Base-by-base conservation (phyloP, 2,797 vertebrate species). In the Microctenopoma lineatum region DNA sequence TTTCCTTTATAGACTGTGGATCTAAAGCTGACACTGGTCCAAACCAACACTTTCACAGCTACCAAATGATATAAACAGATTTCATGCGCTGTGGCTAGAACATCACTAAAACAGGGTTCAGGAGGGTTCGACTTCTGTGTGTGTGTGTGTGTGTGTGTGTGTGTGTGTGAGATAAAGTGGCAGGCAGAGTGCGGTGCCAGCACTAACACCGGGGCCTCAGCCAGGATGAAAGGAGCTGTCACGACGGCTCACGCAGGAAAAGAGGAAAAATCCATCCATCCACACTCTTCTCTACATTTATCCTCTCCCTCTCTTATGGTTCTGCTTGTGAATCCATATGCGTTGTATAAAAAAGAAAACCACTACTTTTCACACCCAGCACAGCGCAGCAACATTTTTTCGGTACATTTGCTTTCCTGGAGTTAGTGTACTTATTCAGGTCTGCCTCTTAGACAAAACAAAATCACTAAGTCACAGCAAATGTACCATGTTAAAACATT, bases 151-250 rank as follows among this genome's bases (percentile, higher is more conserved):
- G 73, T 47, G 59, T 42, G 21, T 21, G 53, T 51, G 64, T 55
- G 47, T 39, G 70, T 57, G 73, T 65, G 78, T 72, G 50, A 72
- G 84, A 91, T 89, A 91, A 90, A 91, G 84, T 80, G 85, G 84
- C 81, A 85, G 84, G 84, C 87, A 86, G 85, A 87, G 80, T 80
- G 85, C 84, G 79, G 80, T 87, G 92, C 92, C 93, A 93, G 91
- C 87, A 90, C 88, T 91, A 93, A 93, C 90, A 89, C 90, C 63
- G 53, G 86, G 90, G 90, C 87, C 90, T 91, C 86, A 81, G 91
- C 79, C 84, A 80, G 91, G 88, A 92, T 94, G 92, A 94, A 94
- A 93, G 92, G 87, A 93, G 87, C 92, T 92, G 93, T 94, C 94
- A 93, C 66, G 89, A 90, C 69, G 82, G 88, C 91, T 92, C 90